Evolutionary conservation across 1,140 invertebrate species (phyloP).

Genomic region (Pararge aegeria): DNA sequence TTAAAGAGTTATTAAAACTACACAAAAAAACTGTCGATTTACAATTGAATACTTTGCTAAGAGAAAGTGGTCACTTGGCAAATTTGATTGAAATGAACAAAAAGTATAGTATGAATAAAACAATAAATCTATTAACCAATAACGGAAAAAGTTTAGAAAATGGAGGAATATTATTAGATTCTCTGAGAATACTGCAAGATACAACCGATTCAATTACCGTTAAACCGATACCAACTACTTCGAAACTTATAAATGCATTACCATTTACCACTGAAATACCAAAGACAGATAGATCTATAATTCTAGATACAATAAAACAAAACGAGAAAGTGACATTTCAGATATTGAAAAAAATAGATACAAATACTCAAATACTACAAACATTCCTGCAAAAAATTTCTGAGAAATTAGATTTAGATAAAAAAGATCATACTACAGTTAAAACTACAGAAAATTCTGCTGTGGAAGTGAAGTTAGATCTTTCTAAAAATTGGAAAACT

Average conservation of each 20-base stretch:
- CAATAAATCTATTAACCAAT: not conserved
- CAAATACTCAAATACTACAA: constrained; percentile 20
- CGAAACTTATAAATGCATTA: not conserved
- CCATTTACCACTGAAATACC: not conserved
- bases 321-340: constrained; percentile 22
- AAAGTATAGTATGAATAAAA: constrained; percentile 13
- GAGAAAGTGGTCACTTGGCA: constrained; percentile 24
- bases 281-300: constrained; percentile 6
- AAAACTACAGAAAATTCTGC: not conserved
- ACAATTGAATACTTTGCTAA: constrained; percentile 17
- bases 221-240: not conserved
- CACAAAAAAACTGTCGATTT: constrained; percentile 25
- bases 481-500: constrained; percentile 10
- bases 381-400: constrained; percentile 18
- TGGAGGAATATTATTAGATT: constrained; percentile 16
- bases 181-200: constrained; percentile 19
- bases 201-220: not conserved
- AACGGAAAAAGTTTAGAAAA: not conserved
- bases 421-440: not conserved
- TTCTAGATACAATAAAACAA: constrained; percentile 16
- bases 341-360: constrained; percentile 23
- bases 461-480: constrained; percentile 6
- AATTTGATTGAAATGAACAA: constrained; percentile 15
- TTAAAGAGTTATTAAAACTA: constrained; percentile 19
- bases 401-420: constrained; percentile 1